phyloP scores from a whole-genome alignment of 2,888 invertebrate species.

The Eledona agricola region DNA sequence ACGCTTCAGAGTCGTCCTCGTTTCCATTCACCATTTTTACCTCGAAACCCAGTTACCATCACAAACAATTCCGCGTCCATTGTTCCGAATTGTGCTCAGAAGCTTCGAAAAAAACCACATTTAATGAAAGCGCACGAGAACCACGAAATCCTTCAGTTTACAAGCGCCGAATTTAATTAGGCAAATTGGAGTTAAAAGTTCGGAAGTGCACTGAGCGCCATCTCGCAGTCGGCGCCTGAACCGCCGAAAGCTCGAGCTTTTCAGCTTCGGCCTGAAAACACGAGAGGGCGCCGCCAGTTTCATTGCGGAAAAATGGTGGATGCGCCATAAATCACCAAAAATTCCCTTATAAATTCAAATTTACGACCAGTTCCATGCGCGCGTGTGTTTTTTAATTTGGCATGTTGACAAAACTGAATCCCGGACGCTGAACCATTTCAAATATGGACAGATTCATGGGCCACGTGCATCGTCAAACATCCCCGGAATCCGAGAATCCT shows the following conservation, averaged over 20 bases:
- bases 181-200: conserved; percentile 5
- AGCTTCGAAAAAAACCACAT: too few species aligned
- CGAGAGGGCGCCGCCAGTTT: conserved; percentile 23
- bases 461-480: conserved; percentile 20
- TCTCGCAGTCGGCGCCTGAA: not conserved
- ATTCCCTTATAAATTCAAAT: too few species aligned
- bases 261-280: not conserved
- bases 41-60: too few species aligned
- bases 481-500: conserved; percentile 18
- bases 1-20: too few species aligned
- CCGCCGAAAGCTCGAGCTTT: not conserved
- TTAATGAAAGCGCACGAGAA: conserved; percentile 1
- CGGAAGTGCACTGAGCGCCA: conserved; percentile 1
- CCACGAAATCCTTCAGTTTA: conserved; percentile 1
- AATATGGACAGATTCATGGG: conserved; percentile 15
- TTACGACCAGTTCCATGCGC: too few species aligned
- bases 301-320: conserved; percentile 7
- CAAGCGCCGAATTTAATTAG: conserved; percentile 7
- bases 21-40: too few species aligned
- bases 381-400: too few species aligned
- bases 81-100: too few species aligned
- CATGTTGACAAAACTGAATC: conserved; percentile 14
- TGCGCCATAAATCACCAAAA: too few species aligned
- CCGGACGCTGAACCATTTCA: conserved; percentile 4
- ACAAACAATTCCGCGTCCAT: too few species aligned